Evolutionary conservation across 2,888 invertebrate species (phyloP).

Genomic region (Hypercompe scribonia): DNA sequence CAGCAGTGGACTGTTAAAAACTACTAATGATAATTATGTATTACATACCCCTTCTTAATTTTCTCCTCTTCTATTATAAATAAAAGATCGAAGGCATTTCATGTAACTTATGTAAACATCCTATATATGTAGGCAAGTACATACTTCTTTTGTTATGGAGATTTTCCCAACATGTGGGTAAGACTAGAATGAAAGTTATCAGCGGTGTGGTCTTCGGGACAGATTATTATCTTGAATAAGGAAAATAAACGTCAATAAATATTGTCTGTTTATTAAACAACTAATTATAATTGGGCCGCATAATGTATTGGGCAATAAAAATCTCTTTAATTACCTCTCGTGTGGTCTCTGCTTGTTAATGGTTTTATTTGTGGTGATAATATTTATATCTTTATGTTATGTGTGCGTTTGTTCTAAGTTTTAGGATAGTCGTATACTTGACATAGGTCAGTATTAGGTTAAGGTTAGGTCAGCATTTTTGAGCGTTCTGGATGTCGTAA

Average conservation of each 20-base stretch:
- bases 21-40: no score
- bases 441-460: background rate
- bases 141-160: constrained; percentile 19
- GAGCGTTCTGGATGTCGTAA: no score
- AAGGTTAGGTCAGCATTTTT: background rate
- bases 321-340: background rate
- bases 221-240: constrained; percentile 13
- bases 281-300: constrained; percentile 16
- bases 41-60: no score
- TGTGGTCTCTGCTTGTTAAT: constrained; percentile 9
- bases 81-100: no score
- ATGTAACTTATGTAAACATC: background rate
- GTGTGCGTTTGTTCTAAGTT: background rate
- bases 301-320: constrained; percentile 6
- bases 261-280: constrained; percentile 13
- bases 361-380: constrained; percentile 11
- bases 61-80: no score
- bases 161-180: constrained; percentile 21
- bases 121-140: background rate
- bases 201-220: constrained; percentile 12
- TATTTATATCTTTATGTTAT: constrained; percentile 1
- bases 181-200: constrained; percentile 17
- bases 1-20: no score
- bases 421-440: background rate
- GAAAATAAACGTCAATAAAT: constrained; percentile 10